A percentile compares a stretch with the other conserved stretches of the same genome.
Evolutionary conservation across 2,888 invertebrate genomes (phyloP).

Genomic region (Callyntrura sp.): DNA sequence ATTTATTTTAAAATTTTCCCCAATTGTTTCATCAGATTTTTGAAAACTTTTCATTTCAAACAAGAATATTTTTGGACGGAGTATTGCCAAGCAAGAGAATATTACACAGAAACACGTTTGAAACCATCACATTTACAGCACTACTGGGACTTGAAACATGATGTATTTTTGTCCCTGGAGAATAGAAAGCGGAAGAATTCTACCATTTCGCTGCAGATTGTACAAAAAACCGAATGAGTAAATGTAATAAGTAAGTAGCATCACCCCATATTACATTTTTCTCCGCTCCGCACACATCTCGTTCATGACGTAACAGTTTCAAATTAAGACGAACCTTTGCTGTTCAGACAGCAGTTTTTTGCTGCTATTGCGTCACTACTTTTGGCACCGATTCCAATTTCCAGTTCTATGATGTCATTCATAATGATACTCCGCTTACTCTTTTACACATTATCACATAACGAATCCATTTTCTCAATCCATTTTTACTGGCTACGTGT

Average conservation of each 20-base stretch:
- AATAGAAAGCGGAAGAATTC: too few relatives aligned
- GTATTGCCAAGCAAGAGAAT: too few relatives aligned
- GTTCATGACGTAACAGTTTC: conserved; percentile 68
- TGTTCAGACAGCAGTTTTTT: conserved; percentile 52
- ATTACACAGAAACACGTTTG: too few relatives aligned
- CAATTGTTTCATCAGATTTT: too few relatives aligned
- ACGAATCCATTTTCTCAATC: too few relatives aligned
- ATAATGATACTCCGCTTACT: too few relatives aligned
- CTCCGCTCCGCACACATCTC: background rate
- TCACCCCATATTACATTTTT: background rate
- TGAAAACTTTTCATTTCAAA: too few relatives aligned
- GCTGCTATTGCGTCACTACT: conserved; percentile 69
- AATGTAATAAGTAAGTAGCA: too few relatives aligned
- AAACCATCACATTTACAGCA: background rate
- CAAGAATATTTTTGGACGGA: too few relatives aligned
- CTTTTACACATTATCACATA: too few relatives aligned
- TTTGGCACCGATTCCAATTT: conserved; percentile 55
- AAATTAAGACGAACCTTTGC: conserved; percentile 13
- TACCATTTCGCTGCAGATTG: background rate
- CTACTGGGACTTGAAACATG: background rate
- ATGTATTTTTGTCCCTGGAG: conserved; percentile 29
- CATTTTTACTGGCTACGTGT: too few relatives aligned
- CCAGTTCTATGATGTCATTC: conserved; percentile 64
- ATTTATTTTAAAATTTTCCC: too few relatives aligned
- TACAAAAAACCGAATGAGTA: conserved; percentile 15